These are phyloP conservation scores for Petrocephalus sullivani DNA, from an alignment of 2,797 vertebrate genomes.

Conservation along the genomic window DNA sequence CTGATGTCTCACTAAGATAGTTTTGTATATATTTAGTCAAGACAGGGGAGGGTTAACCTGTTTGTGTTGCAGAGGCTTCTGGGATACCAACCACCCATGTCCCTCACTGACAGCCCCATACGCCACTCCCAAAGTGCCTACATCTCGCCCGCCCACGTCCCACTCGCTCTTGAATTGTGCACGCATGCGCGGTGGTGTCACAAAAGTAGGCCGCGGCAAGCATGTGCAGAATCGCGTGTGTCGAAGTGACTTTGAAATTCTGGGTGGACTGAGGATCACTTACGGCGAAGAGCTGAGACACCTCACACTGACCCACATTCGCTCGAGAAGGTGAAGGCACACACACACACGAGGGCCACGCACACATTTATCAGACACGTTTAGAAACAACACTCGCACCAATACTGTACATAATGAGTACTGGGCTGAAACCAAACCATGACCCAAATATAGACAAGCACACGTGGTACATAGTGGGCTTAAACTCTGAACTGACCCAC, in stretches of 20 bases:
- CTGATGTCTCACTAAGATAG: background rate
- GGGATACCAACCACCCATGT: background rate
- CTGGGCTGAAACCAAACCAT: background rate
- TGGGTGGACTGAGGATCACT: conserved; percentile 15
- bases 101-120: conserved; percentile 2
- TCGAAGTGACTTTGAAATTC: conserved; percentile 26
- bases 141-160: background rate
- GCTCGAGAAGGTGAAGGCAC: background rate
- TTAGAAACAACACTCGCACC: background rate
- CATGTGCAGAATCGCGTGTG: conserved; percentile 5
- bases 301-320: conserved; percentile 2
- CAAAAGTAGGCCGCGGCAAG: conserved; percentile 15
- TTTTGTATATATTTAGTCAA: background rate
- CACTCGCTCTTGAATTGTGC: background rate
- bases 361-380: background rate
- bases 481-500: background rate
- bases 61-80: background rate
- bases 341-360: background rate
- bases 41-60: background rate
- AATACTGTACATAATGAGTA: background rate
- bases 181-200: background rate
- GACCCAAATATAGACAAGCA: background rate
- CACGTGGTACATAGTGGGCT: background rate
- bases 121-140: background rate
- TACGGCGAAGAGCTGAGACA: background rate